phyloP scores from a whole-genome alignment of 2,797 vertebrate genomes.

The Channa striata region DNA sequence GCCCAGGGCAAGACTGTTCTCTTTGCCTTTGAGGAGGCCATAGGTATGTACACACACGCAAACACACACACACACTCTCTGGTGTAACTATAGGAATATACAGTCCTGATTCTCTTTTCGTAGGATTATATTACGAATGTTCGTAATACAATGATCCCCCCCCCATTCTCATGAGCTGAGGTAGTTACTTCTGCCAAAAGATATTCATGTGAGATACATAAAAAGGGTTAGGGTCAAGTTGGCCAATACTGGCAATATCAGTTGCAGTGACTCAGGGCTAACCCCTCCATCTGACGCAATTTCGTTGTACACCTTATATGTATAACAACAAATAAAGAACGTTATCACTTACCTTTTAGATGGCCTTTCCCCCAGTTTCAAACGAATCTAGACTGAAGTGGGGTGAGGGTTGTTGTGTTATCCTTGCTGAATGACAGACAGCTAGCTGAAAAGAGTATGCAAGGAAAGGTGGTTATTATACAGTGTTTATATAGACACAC shows the following conservation, averaged over 20 bases:
- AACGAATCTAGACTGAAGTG: too few relatives aligned
- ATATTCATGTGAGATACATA: slow-evolving; percentile 18
- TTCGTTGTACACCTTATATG: too few relatives aligned
- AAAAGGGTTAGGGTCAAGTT: background rate
- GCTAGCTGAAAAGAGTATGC: too few relatives aligned
- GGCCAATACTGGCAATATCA: too few relatives aligned
- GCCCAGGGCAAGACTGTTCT: slow-evolving; percentile 93
- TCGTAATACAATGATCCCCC: background rate
- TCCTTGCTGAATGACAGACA: too few relatives aligned
- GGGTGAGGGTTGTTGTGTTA: too few relatives aligned
- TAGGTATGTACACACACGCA: slow-evolving; percentile 84
- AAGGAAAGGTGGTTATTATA: slow-evolving; percentile 17
- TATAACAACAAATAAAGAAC: too few relatives aligned
- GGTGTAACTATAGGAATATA: background rate
- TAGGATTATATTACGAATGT: background rate
- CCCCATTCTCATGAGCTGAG: background rate
- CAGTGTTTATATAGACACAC: slow-evolving; percentile 24
- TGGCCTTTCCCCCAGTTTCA: too few relatives aligned
- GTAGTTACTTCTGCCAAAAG: slow-evolving; percentile 12
- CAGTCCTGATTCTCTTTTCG: slow-evolving; percentile 16
- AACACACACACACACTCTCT: slow-evolving; percentile 9
- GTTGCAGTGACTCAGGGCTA: too few relatives aligned
- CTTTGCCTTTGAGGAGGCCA: slow-evolving; percentile 99
- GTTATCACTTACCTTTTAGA: too few relatives aligned
- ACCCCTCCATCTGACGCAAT: too few relatives aligned